Base-by-base conservation (phyloP, 2,888 invertebrate species). In the Nipponacmea schrenckii region DNA sequence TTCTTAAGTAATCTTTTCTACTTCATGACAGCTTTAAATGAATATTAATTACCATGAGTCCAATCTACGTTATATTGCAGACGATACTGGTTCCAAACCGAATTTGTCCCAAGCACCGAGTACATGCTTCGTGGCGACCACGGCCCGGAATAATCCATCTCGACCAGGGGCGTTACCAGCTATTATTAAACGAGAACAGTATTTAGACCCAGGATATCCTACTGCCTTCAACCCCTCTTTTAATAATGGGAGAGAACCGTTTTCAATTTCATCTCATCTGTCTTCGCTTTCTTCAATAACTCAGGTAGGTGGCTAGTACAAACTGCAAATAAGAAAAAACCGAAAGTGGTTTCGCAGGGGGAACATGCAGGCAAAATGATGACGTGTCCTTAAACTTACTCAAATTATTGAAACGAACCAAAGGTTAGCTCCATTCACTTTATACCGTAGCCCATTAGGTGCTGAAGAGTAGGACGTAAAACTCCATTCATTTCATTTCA, bases 41-140 rank as follows among this genome's bases (percentile, higher is more conserved):
- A 10, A 39, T 39, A 10, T 39, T 1, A 39, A 39, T 39, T 2
- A 1, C 10, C 10, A 8, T 8, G 10, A 39, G 10, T 1, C 1
- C 10, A 39, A 5, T 39, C 8, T 39, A 39, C 10, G 10, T 7
- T 39, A 39, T 39, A 5, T 77, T 72, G 2, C 72, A 86, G 86
- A 86, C 67, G 85, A 85, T 62, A 78, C 73, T 1, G 85, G 83
- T 3, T 68, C 78, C 8, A 78, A 83, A 12, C 85, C 83, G 2
- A 83, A 81, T 50, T 75, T 86, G 8, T 82, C 83, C 39, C 81
- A 81, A 20, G 79, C 83, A 2, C 84, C 86, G 2, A 82, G 85
- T 56, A 86, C 85, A 15, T 86, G 86, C 68, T 86, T 85, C 67
- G 80, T 86, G 20, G 86, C 84, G 66, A 83, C 80, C 63, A 74